Conservation (phyloP, 2,797 vertebrate species). For the Vespertilio murinus region DNA sequence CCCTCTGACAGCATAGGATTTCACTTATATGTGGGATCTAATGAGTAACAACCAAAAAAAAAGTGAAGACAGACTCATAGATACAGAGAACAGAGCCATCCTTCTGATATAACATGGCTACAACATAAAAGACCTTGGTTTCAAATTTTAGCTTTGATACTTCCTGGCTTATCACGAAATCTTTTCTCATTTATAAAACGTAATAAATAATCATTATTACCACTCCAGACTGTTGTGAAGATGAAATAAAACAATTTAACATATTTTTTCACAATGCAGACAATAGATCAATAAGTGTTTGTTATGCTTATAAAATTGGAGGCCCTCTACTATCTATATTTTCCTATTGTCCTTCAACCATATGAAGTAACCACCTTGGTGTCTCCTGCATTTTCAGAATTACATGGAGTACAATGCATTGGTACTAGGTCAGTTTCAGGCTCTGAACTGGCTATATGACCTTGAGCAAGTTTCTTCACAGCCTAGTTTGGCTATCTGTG, state of each 20-base stretch:
- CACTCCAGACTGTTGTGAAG: neutral
- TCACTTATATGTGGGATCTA: neutral
- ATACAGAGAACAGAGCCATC: neutral
- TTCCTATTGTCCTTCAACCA: neutral
- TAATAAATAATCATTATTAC: neutral
- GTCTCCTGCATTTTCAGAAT: neutral
- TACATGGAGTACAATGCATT: neutral
- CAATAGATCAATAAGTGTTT: neutral
- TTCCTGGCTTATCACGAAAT: neutral
- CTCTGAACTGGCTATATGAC: neutral
- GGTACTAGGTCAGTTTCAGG: neutral
- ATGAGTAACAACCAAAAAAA: neutral
- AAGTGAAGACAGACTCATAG: neutral
- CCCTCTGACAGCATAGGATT: neutral
- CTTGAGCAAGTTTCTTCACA: neutral
- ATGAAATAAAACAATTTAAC: neutral
- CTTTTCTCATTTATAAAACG: slow-evolving; percentile 4
- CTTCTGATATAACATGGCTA: neutral
- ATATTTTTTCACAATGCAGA: neutral
- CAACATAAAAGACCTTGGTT: neutral
- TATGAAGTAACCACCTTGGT: neutral
- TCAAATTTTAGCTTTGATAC: neutral
- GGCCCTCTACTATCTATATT: neutral
- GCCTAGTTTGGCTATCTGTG: neutral
- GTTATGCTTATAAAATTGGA: neutral